Evolutionary conservation across 2,797 vertebrate genomes (phyloP).

Genomic region (Squalus acanthias): DNA sequence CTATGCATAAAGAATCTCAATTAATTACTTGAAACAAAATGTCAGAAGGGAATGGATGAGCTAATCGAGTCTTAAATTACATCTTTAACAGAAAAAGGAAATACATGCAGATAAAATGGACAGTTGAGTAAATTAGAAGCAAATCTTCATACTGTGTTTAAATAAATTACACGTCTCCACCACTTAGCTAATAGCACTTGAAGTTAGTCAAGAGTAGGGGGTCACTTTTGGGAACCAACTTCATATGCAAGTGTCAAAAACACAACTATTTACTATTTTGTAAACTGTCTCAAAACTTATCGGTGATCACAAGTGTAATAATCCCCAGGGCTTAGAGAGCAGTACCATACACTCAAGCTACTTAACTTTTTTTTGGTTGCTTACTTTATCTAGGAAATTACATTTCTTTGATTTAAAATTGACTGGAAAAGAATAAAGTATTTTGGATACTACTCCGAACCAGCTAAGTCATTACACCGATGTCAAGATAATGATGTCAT

Average conservation of each 20-base stretch:
- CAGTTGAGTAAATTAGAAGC: conserved; percentile 76
- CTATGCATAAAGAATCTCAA: conserved; percentile 87
- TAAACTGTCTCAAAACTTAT: neutral
- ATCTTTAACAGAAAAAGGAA: conserved; percentile 78
- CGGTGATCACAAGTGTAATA: too few species aligned
- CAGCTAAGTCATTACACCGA: neutral
- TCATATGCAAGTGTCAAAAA: neutral
- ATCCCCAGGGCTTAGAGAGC: neutral
- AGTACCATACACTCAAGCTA: neutral
- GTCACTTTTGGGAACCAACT: neutral
- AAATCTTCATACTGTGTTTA: conserved; percentile 99
- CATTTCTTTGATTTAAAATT: neutral
- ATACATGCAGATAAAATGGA: conserved; percentile 95
- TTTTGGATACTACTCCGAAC: neutral
- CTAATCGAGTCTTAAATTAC: conserved; percentile 81
- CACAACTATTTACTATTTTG: neutral
- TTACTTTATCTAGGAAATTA: neutral
- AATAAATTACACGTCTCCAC: conserved; percentile 39
- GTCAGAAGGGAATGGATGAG: conserved; percentile 82
- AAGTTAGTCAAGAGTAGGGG: neutral
- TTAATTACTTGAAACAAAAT: conserved; percentile 75
- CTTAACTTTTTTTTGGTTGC: neutral
- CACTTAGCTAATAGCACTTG: neutral
- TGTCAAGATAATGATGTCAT: neutral
- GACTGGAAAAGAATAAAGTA: neutral